Evolutionary conservation across 2,888 invertebrate species (phyloP), one percentile per base, ranked within the genome.

Genomic region (Siphlonurus alternatus): DNA sequence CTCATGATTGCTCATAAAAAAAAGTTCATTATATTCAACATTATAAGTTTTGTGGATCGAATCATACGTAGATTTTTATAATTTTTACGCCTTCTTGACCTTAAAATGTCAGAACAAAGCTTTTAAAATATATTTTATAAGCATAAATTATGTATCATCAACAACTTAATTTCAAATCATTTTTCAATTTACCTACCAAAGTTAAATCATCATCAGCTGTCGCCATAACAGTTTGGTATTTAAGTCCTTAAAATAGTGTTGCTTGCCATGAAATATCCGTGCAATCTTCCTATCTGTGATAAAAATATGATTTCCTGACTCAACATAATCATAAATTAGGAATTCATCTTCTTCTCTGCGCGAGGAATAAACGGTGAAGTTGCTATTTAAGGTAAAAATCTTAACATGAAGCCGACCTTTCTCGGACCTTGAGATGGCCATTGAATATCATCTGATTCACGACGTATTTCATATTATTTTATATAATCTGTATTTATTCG

Each of bases 151-250:
- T 51, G 10, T 10, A 10, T 15, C n/a, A 51, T 51, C 10, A 51
- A n/a, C 53, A 51, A n/a, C 53, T 51, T 10, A n/a, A n/a, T n/a
- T n/a, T n/a, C n/a, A n/a, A n/a, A n/a, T n/a, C n/a, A n/a, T n/a
- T n/a, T n/a, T n/a, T n/a, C n/a, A n/a, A n/a, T n/a, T n/a, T n/a
- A n/a, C n/a, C n/a, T n/a, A n/a, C n/a, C n/a, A n/a, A n/a, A n/a
- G n/a, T n/a, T n/a, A 56, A 56, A 56, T 56, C 56, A 56, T 56
- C 20, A 22, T 22, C 22, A 38, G 38, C 56, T n/a, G 56, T 56
- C 56, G 56, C 56, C 56, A 56, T 56, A 56, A 56, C 56, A 56
- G 56, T 56, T 56, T 56, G n/a, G 56, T n/a, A 18, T 56, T 22
- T n/a, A 22, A 10, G n/a, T 56, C 7, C 15, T 10, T 15, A 38